A percentile compares a stretch with the other conserved stretches of the same genome.
These are phyloP conservation scores for Bubo blakistoni DNA, from an alignment of 2,113 vertebrate species.

Conservation along the genomic window DNA sequence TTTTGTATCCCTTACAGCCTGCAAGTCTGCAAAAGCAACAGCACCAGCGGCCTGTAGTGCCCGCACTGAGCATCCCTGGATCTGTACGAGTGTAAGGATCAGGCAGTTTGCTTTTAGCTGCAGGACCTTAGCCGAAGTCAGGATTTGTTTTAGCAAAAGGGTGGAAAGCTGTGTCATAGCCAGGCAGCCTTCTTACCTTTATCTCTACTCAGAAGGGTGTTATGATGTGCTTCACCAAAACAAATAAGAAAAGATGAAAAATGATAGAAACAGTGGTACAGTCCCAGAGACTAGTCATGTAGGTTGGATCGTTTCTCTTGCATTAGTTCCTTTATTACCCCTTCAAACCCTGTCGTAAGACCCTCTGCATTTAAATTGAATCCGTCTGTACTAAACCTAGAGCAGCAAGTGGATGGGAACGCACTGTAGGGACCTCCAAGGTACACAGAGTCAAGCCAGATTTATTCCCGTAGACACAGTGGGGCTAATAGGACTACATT, in stretches of 20 bases:
- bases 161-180: background rate
- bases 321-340: background rate
- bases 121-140: background rate
- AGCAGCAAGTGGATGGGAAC: background rate
- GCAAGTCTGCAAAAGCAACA: background rate
- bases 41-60: background rate
- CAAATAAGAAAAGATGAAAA: background rate
- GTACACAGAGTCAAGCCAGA: background rate
- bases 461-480: background rate
- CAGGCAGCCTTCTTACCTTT: background rate
- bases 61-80: background rate
- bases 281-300: background rate
- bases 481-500: background rate
- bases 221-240: background rate
- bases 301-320: background rate
- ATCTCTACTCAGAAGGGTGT: background rate
- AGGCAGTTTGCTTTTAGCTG: background rate
- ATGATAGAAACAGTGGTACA: background rate
- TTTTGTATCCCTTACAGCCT: background rate
- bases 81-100: background rate
- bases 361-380: background rate
- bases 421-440: background rate
- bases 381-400: background rate
- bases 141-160: background rate
- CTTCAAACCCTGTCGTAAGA: background rate